Conservation (phyloP, 1,140 invertebrate genomes). For the Sesamia nonagrioides region DNA sequence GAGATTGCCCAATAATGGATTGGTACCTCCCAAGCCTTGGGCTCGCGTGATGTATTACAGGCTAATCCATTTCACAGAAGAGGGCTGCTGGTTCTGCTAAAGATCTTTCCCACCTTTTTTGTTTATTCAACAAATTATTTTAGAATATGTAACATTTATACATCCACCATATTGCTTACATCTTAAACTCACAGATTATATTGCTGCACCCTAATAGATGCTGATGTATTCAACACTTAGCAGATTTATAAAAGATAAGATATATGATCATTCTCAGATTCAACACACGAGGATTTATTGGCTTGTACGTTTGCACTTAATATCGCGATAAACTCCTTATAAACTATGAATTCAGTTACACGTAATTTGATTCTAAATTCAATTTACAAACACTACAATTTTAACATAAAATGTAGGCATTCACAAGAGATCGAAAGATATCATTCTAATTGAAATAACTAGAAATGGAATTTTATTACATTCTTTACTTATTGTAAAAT, state of each 20-base stretch:
- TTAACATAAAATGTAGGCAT: neutral
- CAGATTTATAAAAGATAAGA: slow-evolving; percentile 8
- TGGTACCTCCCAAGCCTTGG: no score
- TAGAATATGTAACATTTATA: no score
- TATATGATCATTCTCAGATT: neutral
- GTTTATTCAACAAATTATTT: neutral
- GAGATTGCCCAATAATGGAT: no score
- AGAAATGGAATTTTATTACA: slow-evolving; percentile 21
- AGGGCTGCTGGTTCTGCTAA: no score
- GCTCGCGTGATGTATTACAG: no score
- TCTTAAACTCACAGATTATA: neutral
- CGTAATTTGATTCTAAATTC: neutral
- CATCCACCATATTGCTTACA: neutral
- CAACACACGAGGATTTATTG: slow-evolving; percentile 24
- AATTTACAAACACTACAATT: neutral
- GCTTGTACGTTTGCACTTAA: slow-evolving; percentile 21
- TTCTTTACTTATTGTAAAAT: neutral
- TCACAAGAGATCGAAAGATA: slow-evolving; percentile 16
- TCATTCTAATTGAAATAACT: slow-evolving; percentile 10
- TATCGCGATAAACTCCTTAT: neutral
- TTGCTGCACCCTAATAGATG: slow-evolving; percentile 22
- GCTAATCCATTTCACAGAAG: no score
- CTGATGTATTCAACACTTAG: slow-evolving; percentile 18
- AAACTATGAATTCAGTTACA: neutral
- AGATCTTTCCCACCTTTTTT: neutral